Percentiles rank a stretch among this genome's conserved stretches.
Evolutionary conservation across 2,113 vertebrate species (phyloP).

Genomic region (Pelmatolapia mariae): DNA sequence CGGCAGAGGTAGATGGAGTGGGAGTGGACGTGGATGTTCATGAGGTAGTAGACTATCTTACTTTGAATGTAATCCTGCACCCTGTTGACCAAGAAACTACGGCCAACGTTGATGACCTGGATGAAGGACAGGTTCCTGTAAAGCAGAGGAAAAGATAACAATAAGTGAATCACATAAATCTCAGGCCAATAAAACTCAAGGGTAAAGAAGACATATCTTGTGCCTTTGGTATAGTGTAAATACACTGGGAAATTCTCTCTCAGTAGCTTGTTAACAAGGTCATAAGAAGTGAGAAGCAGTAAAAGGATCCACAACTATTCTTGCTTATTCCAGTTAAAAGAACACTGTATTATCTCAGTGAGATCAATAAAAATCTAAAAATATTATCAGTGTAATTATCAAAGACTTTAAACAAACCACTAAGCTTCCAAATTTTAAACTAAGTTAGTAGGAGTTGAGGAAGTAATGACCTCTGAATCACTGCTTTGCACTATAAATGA

Average conservation of each 20-base stretch:
- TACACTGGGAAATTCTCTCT: neutral
- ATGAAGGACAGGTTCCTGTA: conserved; percentile 91
- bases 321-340: neutral
- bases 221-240: neutral
- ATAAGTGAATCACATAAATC: neutral
- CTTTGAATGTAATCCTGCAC: conserved; percentile 98
- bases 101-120: conserved; percentile 95
- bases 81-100: conserved; percentile 89
- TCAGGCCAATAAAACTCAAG: neutral
- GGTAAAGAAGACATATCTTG: neutral
- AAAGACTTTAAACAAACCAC: neutral
- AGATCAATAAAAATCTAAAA: neutral
- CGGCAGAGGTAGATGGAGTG: conserved; percentile 96
- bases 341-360: neutral
- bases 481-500: neutral
- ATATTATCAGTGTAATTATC: neutral
- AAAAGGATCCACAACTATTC: neutral
- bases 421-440: neutral
- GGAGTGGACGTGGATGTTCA: conserved; percentile 95
- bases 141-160: neutral
- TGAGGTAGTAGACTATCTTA: conserved; percentile 98
- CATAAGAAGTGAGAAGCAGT: neutral
- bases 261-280: neutral
- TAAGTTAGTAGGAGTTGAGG: neutral
- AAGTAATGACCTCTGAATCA: neutral